phyloP scores from a whole-genome alignment of 2,888 invertebrate species.

The Oscheius myriophilus region DNA sequence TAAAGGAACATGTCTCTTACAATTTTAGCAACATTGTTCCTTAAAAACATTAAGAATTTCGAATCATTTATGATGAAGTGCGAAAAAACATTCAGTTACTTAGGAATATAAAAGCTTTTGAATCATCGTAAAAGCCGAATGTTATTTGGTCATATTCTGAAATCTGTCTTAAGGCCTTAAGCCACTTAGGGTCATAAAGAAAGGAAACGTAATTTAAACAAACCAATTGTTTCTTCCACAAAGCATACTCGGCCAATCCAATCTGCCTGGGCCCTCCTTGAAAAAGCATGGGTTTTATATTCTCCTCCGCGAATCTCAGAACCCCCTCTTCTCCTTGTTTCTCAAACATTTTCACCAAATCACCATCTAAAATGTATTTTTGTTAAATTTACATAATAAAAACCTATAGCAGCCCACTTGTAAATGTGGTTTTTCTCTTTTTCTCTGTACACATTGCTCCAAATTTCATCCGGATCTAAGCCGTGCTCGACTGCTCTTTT shows the following conservation, averaged over 20 bases:
- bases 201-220: too few relatives aligned
- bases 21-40: too few relatives aligned
- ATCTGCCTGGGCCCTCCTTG: slow-evolving; percentile 86
- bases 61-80: too few relatives aligned
- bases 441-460: slow-evolving; percentile 70
- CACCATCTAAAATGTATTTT: slow-evolving; percentile 76
- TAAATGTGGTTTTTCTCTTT: slow-evolving; percentile 70
- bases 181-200: too few relatives aligned
- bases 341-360: slow-evolving; percentile 81
- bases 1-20: too few relatives aligned
- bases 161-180: too few relatives aligned
- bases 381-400: background rate
- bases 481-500: slow-evolving; percentile 1
- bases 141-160: too few relatives aligned
- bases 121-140: too few relatives aligned
- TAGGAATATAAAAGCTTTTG: too few relatives aligned
- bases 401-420: slow-evolving; percentile 68
- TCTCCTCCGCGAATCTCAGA: slow-evolving; percentile 57
- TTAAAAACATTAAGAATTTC: too few relatives aligned
- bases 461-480: slow-evolving; percentile 67
- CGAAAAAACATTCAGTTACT: too few relatives aligned
- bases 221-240: slow-evolving; percentile 78
- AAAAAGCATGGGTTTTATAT: slow-evolving; percentile 66
- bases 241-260: slow-evolving; percentile 82
- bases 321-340: slow-evolving; percentile 78